Evolutionary conservation across 92 coral and sea anemone genomes (phyloP), one percentile per base, ranked within the genome.

Genomic region (Palythoa grandiflora): DNA sequence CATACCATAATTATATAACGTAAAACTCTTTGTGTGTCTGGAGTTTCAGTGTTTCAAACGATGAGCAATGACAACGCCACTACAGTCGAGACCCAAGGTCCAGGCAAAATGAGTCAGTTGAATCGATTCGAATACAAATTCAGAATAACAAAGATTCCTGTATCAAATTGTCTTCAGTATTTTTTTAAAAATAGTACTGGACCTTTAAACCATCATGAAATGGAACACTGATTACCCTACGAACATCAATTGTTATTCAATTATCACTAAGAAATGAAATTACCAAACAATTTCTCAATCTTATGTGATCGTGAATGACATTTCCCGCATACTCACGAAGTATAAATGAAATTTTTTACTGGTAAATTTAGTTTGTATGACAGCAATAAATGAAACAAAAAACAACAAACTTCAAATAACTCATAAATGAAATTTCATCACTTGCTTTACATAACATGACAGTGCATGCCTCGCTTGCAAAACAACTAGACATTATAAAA

Each of bases 171-270:
- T 44, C 6, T 44, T 44, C 50, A 44, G 50, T 5, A 40, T 44
- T 44, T 44, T 44, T 44, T 44, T 44, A 44, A 44, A 44, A 2
- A 2, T 1, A 44, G 28, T 0, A 28, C 28, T 28, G 28, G 50
- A 44, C 50, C 50, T 44, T 44, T 28, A 0, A 44, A 44, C 6
- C 50, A 44, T 44, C 7, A 44, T 4, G 50, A 44, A 44, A 44
- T 44, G 78, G 78, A 12, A 73, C 38, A 38, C 3, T 73, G 53
- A 36, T 73, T 36, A n/a, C 39, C 12, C 8, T 40, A 1, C 55
- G 39, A 37, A 14, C 14, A 12, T 73, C 78, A 73, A 73, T 73
- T 73, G 78, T 73, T 38, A 40, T 16, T 73, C 78, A 73, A 73
- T 73, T 73, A 73, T 12, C 77, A 38, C 78, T 17, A 39, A 2